These are phyloP conservation scores for Cotesia vestalis DNA, from an alignment of 1,140 invertebrate species.

Conservation along the genomic window DNA sequence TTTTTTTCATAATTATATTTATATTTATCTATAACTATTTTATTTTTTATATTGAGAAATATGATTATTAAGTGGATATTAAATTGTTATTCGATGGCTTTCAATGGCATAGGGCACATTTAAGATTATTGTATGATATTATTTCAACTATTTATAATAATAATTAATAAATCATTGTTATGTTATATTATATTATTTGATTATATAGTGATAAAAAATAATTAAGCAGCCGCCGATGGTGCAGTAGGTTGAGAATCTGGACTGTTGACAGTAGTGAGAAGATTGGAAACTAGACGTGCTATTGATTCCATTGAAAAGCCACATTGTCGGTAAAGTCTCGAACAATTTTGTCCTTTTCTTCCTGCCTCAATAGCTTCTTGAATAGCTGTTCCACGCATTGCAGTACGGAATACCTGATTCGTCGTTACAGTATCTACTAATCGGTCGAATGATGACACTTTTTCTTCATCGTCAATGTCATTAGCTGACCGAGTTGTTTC, in stretches of 20 bases:
- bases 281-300: slow-evolving; percentile 52
- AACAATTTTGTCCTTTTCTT: slow-evolving; percentile 51
- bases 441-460: slow-evolving; percentile 72
- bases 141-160: not conserved
- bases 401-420: slow-evolving; percentile 76
- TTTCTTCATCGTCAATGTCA: slow-evolving; percentile 66
- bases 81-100: slow-evolving; percentile 30
- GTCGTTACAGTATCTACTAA: slow-evolving; percentile 73
- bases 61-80: not conserved
- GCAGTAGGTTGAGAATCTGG: slow-evolving; percentile 40
- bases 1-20: no score
- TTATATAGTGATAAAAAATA: slow-evolving; percentile 9
- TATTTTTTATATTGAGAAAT: not conserved
- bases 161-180: slow-evolving; percentile 6
- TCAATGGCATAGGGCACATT: slow-evolving; percentile 28
- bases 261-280: slow-evolving; percentile 40
- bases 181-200: not conserved
- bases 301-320: slow-evolving; percentile 60
- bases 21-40: no score
- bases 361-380: slow-evolving; percentile 79
- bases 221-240: slow-evolving; percentile 22
- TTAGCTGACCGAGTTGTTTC: slow-evolving; percentile 45
- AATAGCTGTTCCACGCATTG: slow-evolving; percentile 78
- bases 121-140: slow-evolving; percentile 9
- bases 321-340: slow-evolving; percentile 55